Conservation (phyloP, 37 sponge, comb jelly and placozoan genomes). For the Chondrilla cf. caribensis region DNA sequence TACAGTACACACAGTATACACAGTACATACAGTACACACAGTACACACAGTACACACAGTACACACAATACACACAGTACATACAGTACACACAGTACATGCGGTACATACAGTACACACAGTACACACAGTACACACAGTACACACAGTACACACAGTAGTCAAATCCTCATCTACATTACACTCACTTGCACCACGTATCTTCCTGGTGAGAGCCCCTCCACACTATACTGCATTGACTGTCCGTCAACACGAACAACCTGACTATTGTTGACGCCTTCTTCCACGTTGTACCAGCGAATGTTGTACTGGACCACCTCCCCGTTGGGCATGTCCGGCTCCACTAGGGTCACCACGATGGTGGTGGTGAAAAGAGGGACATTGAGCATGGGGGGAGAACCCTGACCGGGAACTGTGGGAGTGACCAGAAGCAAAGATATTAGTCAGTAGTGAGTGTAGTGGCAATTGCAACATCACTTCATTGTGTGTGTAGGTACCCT, state of each 20-base stretch:
- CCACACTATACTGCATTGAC: not conserved
- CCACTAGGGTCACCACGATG: not conserved
- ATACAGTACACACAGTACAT: no score
- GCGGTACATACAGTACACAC: no score
- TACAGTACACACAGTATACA: no score
- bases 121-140: no score
- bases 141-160: no score
- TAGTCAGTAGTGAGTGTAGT: not conserved
- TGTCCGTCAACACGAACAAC: not conserved
- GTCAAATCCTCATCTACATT: no score
- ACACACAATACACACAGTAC: no score
- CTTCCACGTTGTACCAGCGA: not conserved
- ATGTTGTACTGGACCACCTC: not conserved
- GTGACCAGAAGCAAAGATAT: not conserved
- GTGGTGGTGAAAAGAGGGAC: not conserved
- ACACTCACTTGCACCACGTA: not conserved
- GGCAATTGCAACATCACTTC: not conserved
- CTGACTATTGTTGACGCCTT: not conserved
- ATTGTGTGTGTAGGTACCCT: not conserved
- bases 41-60: no score
- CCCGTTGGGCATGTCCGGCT: not conserved
- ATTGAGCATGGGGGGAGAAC: not conserved
- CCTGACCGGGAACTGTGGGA: constrained; percentile 1
- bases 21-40: no score
- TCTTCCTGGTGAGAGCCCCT: not conserved